Evolutionary conservation across 2,797 vertebrate genomes (phyloP), one percentile per base, ranked within the genome.

Genomic region (Melanotaenia trifasciata): DNA sequence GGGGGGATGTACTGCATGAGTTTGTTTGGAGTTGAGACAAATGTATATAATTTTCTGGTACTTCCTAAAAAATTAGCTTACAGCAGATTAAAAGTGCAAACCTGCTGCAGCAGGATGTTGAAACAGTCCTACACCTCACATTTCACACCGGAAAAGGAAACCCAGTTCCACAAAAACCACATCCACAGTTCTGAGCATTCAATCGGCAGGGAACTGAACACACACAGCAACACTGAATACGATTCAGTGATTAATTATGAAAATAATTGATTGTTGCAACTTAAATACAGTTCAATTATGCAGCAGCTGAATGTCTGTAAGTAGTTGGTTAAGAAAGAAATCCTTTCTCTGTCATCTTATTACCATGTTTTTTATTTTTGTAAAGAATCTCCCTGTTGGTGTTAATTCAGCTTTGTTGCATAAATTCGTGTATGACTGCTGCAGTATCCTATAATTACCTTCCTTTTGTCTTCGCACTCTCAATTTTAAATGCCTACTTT

Each of bases 101-200:
- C 7, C 6, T 14, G 32, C 18, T 47, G 30, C 47, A n/a, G 16
- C 28, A 54, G 28, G 62, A 61, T 50, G 32, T 47, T 1, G 22
- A 36, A 24, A 67, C 6, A 20, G 3, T 5, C 22, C 3, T 28
- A 2, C 26, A 20, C 1, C 10, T 28, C 11, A 12, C 3, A 20
- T 38, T 4, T 40, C 35, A 47, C 70, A 68, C 64, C 60, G 65
- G 70, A 69, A 68, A 43, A 58, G 26, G 35, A 11, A 43, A 67
- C 28, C 28, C 75, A 56, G 16, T 26, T 8, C 5, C 11, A 38
- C n/a, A 56, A 26, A n/a, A 12, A 22, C 53, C 59, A 54, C 64
- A 72, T 72, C 33, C 59, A 13, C 32, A 10, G 1, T 56, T 47
- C 1, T 30, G 50, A 36, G 14, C 35, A 14, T 8, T n/a, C 18